Conservation (phyloP, 1,140 invertebrate species). For the Thereuonema tuberculata region DNA sequence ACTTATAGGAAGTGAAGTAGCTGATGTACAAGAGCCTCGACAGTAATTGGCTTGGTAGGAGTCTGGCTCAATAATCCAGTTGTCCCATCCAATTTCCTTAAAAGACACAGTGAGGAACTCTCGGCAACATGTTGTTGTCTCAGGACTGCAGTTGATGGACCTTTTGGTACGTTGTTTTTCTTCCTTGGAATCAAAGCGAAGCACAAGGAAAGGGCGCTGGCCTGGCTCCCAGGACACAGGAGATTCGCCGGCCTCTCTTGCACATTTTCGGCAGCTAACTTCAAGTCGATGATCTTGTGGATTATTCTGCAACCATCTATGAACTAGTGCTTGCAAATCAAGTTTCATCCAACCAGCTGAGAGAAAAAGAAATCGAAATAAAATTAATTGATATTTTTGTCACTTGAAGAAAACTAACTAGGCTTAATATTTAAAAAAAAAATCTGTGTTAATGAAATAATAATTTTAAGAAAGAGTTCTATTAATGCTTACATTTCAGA, state of each 20-base stretch:
- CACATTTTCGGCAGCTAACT: constrained; percentile 59
- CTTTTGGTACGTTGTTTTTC: constrained; percentile 44
- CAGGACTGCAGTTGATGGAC: constrained; percentile 50
- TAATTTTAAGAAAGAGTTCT: background rate
- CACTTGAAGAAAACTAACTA: background rate
- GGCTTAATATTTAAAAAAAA: too few species aligned
- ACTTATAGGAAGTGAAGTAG: constrained; percentile 29
- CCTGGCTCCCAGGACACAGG: constrained; percentile 47
- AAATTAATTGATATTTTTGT: too few species aligned
- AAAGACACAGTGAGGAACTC: constrained; percentile 69
- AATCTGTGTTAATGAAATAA: background rate
- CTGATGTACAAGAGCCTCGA: constrained; percentile 54
- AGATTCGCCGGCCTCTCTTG: constrained; percentile 41
- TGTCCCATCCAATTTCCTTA: constrained; percentile 67
- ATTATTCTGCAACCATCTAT: constrained; percentile 52
- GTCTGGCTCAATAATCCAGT: constrained; percentile 66
- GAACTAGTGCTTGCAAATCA: constrained; percentile 52
- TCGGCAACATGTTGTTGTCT: constrained; percentile 57
- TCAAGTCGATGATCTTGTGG: constrained; percentile 50
- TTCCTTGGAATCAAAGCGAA: constrained; percentile 33
- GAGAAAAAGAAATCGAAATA: too few species aligned
- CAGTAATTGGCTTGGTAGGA: constrained; percentile 75
- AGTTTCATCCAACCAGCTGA: constrained; percentile 64
- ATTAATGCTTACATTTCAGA: constrained; percentile 37
- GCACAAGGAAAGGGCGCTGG: constrained; percentile 52